Evolutionary conservation across 2,113 vertebrate species (phyloP).

Genomic region (Elephas maximus): DNA sequence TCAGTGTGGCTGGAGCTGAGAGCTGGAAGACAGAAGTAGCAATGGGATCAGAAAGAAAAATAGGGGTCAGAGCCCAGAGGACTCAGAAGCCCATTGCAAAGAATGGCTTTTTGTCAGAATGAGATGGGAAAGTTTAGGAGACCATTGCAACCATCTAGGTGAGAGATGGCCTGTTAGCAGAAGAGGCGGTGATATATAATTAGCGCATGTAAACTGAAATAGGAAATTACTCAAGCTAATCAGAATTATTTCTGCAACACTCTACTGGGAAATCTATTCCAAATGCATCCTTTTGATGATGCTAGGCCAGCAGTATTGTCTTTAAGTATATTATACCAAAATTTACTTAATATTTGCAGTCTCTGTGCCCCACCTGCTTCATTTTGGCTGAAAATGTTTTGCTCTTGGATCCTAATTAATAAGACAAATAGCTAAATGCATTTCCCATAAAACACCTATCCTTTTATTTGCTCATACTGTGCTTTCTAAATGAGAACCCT

Average conservation of each 20-base stretch:
- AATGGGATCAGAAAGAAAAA: background rate
- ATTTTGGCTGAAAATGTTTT: slow-evolving; percentile 28
- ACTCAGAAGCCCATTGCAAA: rapidly evolving
- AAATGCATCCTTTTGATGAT: slow-evolving; percentile 8
- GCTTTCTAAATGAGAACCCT: slow-evolving; percentile 22
- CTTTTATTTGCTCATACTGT: background rate
- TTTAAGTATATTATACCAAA: background rate
- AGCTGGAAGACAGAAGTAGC: background rate
- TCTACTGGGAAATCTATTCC: slow-evolving; percentile 21
- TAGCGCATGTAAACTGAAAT: background rate
- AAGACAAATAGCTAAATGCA: slow-evolving; percentile 31
- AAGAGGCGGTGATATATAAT: background rate
- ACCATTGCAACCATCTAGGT: background rate
- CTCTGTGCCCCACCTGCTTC: background rate
- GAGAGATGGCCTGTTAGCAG: background rate
- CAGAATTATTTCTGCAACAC: background rate
- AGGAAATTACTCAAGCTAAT: background rate
- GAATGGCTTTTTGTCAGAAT: background rate
- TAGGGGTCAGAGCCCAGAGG: background rate
- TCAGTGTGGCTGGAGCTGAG: background rate
- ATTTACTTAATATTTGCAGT: background rate
- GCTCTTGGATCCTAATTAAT: slow-evolving; percentile 4
- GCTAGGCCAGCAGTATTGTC: background rate
- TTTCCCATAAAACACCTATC: background rate
- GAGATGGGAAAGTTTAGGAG: background rate